Percentiles rank a stretch among this genome's conserved stretches.
phyloP scores from a whole-genome alignment of 2,113 vertebrate genomes.

The Neomonachus schauinslandi region DNA sequence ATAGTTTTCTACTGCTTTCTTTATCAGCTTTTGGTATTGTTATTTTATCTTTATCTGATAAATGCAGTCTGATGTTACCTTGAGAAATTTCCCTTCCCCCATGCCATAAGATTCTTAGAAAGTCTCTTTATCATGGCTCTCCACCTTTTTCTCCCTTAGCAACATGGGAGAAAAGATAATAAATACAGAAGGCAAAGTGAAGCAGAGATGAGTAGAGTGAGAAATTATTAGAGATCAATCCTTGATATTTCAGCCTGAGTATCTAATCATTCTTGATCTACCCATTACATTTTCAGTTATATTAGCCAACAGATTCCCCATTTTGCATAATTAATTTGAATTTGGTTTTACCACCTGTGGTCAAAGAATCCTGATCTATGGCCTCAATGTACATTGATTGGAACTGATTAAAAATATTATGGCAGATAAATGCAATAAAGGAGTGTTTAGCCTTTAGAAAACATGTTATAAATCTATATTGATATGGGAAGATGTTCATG shows the following conservation, averaged over 20 bases:
- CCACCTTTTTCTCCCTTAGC: background rate
- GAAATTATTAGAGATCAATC: background rate
- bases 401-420: background rate
- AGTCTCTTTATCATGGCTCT: background rate
- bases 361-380: background rate
- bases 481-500: background rate
- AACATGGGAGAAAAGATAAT: background rate
- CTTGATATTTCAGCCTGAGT: background rate
- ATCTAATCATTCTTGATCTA: background rate
- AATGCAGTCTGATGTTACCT: background rate
- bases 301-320: background rate
- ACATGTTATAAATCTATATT: background rate
- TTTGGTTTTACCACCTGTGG: background rate
- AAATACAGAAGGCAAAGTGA: background rate
- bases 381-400: background rate
- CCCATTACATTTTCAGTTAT: background rate
- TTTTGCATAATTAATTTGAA: background rate
- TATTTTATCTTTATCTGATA: background rate
- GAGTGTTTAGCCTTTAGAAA: constrained; percentile 9
- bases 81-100: background rate
- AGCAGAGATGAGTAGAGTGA: background rate
- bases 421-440: background rate
- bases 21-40: background rate
- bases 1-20: background rate
- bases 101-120: background rate